Base-by-base conservation (phyloP, 1,140 invertebrate species). In the Drosophila sturtevanti region DNA sequence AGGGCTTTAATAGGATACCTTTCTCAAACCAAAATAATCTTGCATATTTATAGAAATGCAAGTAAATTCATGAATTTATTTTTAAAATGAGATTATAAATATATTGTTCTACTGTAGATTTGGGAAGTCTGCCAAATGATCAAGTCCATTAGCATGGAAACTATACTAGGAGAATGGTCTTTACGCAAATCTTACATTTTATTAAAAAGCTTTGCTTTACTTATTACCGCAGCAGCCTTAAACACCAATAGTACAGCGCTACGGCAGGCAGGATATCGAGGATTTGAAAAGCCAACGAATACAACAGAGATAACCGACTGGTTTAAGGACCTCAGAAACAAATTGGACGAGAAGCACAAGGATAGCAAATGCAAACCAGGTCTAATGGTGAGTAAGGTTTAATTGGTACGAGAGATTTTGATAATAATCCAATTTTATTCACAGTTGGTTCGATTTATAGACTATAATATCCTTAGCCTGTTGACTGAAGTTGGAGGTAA, bases 11-110 rank as follows among this genome's bases (percentile, higher is more conserved):
- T 85, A 37, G 54, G 62, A 1, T 52, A 65, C 9, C 5, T 85
- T 24, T 44, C 81, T 6, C 54, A 48, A 9, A 34, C 72, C 0
- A 12, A 41, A 6, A 35, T 85, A 14, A 41, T 72, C 1, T 58
- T 85, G 67, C 63, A 86, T 14, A 78, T 85, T 38, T 86, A 85
- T 64, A 69, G 81, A 48, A 85, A 60, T 60, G 81, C 80, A 54
- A 74, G 77, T 70, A n/a, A 21, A 14, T 10, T 4, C 2, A 1
- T 7, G 0, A 11, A 22, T 3, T 0, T 5, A 11, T 0, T 12
- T 0, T 9, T 59, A 22, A 38, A 37, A 31, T 12, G 0, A 9
- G 16, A 16, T 34, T 31, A 27, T 38, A 31, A 6, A 22, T n/a
- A 52, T 24, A 38, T 24, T 12, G 11, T 16, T 31, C 0, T 37